Conservation (phyloP, 1,140 invertebrate species). For the Apis laboriosa region DNA sequence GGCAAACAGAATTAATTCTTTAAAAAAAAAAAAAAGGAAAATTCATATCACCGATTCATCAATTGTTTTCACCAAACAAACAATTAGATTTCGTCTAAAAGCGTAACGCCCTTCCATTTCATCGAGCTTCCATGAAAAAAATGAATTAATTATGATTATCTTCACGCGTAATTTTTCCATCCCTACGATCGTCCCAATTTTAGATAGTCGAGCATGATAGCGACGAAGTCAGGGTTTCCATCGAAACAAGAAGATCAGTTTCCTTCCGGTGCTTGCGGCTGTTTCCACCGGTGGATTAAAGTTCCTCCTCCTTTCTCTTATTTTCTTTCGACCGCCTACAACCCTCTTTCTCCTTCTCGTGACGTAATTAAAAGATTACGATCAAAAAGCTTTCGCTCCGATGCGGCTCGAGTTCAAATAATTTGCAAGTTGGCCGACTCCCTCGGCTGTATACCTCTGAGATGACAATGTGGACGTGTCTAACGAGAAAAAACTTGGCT, state of each 20-base stretch:
- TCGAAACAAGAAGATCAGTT: not conserved
- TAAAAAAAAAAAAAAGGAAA: too few species aligned
- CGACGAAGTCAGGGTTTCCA: constrained; percentile 25
- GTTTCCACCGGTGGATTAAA: constrained; percentile 16
- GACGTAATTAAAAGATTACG: constrained; percentile 59
- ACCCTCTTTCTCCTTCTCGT: not conserved
- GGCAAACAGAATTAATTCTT: too few species aligned
- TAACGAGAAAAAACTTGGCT: constrained; percentile 32
- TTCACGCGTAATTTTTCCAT: not conserved
- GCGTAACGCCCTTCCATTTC: constrained; percentile 30
- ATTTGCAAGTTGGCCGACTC: constrained; percentile 42
- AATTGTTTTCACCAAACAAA: too few species aligned
- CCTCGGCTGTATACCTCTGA: not conserved
- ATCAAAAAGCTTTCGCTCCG: constrained; percentile 44
- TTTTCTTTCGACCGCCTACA: not conserved
- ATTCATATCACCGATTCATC: too few species aligned
- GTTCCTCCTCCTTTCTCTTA: too few species aligned
- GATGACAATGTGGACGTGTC: not conserved
- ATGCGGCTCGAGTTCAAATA: constrained; percentile 36
- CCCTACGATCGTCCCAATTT: not conserved
- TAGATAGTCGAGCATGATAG: constrained; percentile 24
- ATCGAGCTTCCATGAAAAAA: not conserved
- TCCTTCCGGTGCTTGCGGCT: not conserved
- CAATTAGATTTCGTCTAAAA: too few species aligned
- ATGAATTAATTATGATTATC: constrained; percentile 52